A percentile compares a stretch with the other conserved stretches of the same genome.
Conservation (phyloP, 2,888 invertebrate genomes). For the Gasteruption jaculator region DNA sequence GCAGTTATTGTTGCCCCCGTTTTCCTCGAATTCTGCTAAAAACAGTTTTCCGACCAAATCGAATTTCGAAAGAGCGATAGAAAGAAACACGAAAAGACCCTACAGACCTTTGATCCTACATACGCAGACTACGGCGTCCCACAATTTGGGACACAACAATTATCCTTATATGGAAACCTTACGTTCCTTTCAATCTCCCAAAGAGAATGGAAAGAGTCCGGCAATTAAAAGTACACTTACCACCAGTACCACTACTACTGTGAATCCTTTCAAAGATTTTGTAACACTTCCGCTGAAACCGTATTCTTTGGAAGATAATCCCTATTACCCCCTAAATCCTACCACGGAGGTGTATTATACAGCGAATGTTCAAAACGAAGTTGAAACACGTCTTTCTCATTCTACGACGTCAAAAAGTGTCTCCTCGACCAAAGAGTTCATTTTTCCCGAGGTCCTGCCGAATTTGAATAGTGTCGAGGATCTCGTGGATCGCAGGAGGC, state of each 20-base stretch:
- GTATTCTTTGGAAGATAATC: constrained; percentile 37
- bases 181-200: too few relatives aligned
- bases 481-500: constrained; percentile 40
- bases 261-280: constrained; percentile 31
- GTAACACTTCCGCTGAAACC: constrained; percentile 32
- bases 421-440: constrained; percentile 11
- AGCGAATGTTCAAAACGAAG: constrained; percentile 22
- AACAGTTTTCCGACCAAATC: too few relatives aligned
- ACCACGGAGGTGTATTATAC: constrained; percentile 41
- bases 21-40: too few relatives aligned
- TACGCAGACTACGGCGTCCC: too few relatives aligned
- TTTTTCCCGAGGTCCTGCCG: constrained; percentile 39
- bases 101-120: too few relatives aligned
- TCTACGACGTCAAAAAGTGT: constrained; percentile 21
- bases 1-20: too few relatives aligned
- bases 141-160: constrained; percentile 21
- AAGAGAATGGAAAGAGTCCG: too few relatives aligned
- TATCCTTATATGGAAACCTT: constrained; percentile 37
- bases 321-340: constrained; percentile 38
- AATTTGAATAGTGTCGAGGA: constrained; percentile 42
- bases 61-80: too few relatives aligned
- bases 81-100: too few relatives aligned
- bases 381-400: constrained; percentile 16
- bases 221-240: too few relatives aligned
- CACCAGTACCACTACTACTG: too few relatives aligned